Evolutionary conservation across 1,140 invertebrate genomes (phyloP).

Genomic region (Sitobion miscanthi): DNA sequence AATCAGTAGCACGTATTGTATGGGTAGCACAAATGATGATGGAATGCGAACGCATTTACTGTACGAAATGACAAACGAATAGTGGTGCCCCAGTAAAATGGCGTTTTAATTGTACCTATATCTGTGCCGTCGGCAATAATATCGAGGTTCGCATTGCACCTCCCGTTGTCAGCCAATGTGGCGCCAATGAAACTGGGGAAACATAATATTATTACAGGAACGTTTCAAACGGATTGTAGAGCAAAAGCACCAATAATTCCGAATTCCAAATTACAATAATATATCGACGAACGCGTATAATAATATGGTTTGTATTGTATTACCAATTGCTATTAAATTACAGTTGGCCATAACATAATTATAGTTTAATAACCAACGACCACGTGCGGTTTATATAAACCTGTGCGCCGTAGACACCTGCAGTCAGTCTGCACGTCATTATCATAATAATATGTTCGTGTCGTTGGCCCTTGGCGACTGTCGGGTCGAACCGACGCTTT

Average conservation of each 20-base stretch:
- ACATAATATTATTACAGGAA: neutral
- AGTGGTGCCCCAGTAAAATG: neutral
- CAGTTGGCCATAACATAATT: neutral
- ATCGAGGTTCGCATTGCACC: neutral
- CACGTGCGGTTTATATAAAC: too few relatives aligned
- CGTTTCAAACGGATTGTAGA: neutral
- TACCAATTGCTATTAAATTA: neutral
- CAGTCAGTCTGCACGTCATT: neutral
- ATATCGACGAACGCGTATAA: neutral
- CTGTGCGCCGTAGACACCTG: neutral
- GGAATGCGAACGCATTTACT: neutral
- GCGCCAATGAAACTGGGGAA: neutral
- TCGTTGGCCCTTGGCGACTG: too few relatives aligned
- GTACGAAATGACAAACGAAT: neutral
- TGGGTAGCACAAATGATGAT: neutral
- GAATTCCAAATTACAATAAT: neutral
- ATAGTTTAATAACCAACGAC: neutral
- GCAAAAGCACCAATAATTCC: conserved; percentile 3
- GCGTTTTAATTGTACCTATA: conserved; percentile 24
- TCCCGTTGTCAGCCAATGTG: neutral
- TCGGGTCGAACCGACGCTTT: too few relatives aligned
- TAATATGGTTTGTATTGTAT: neutral
- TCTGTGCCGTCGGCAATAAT: neutral
- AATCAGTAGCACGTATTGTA: neutral
- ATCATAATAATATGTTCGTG: too few relatives aligned